These are phyloP conservation scores for Zonitis immaculata DNA, from an alignment of 2,888 invertebrate genomes.

Conservation along the genomic window DNA sequence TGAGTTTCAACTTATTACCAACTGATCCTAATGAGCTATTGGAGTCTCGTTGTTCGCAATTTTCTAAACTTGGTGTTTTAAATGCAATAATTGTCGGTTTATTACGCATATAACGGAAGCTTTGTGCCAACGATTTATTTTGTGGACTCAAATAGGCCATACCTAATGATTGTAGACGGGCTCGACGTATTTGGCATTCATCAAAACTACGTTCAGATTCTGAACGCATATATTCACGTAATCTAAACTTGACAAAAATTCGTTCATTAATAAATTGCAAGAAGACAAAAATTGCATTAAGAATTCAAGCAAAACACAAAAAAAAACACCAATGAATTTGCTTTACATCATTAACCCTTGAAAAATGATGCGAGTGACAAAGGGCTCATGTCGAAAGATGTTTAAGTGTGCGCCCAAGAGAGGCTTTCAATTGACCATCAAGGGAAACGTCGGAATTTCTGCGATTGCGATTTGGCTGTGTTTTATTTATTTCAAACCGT, in stretches of 20 bases:
- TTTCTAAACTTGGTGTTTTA: constrained; percentile 75
- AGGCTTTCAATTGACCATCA: too few relatives aligned
- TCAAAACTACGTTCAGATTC: constrained; percentile 77
- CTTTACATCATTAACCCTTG: too few relatives aligned
- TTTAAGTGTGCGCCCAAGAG: too few relatives aligned
- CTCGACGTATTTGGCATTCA: constrained; percentile 60
- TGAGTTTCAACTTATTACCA: too few relatives aligned
- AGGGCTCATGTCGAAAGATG: too few relatives aligned
- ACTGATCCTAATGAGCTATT: constrained; percentile 56
- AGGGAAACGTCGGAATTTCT: too few relatives aligned
- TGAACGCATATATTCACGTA: constrained; percentile 68
- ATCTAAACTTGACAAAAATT: constrained; percentile 47
- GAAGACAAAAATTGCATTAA: background rate
- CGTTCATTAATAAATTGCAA: background rate
- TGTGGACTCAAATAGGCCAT: constrained; percentile 70
- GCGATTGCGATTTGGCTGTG: too few relatives aligned
- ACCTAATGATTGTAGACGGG: constrained; percentile 61
- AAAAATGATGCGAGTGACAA: too few relatives aligned
- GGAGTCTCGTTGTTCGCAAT: constrained; percentile 57
- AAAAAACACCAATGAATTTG: too few relatives aligned
- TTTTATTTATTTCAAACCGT: too few relatives aligned
- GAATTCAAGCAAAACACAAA: too few relatives aligned
- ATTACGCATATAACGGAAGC: constrained; percentile 84
- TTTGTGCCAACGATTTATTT: constrained; percentile 74
- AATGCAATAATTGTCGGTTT: constrained; percentile 87